Base-by-base conservation (phyloP, 2,888 invertebrate species). In the Melinaea menophilus region DNA sequence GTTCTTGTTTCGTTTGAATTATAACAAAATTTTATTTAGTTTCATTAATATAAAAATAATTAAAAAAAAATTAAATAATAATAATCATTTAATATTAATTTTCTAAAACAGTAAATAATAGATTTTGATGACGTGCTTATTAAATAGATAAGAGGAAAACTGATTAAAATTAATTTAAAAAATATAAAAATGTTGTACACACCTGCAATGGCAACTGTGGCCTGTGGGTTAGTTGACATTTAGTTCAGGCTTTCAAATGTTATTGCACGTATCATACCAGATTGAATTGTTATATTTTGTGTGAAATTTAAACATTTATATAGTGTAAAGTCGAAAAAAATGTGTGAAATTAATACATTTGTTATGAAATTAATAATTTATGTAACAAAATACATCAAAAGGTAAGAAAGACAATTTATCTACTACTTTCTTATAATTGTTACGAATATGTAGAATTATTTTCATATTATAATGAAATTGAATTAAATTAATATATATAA, bases 171-270 rank as follows among this genome's bases (percentile, higher is more conserved):
- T 3, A 2, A 48, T 48, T 61, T 63, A 61, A 71, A 74, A 11
- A 48, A 22, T 33, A 45, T 69, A 63, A 69, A 74, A 72, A 67
- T 64, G 68, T 73, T 82, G 77, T 64, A 73, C 64, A 78, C 67
- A 79, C 73, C 77, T 79, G 81, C 72, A 68, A 73, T 74, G 69
- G 72, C 69, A 71, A 72, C 65, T 75, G 73, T 73, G 71, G 73
- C 72, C 76, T 64, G 74, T 71, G 75, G 73, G 74, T 73, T 72
- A 71, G 69, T 66, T 71, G 66, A 62, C 55, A 72, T 69, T 67
- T 63, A 64, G 67, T 62, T 58, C 34, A 58, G 54, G 62, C 58
- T 60, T 51, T 51, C 60, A 51, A 51, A 31, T 54, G 61, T 58
- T 56, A 60, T 58, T 55, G 41, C 46, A 59, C 55, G 59, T 60